These are phyloP conservation scores for Alcedo quadribrachys DNA, from an alignment of 2,797 vertebrate species.

Conservation along the genomic window DNA sequence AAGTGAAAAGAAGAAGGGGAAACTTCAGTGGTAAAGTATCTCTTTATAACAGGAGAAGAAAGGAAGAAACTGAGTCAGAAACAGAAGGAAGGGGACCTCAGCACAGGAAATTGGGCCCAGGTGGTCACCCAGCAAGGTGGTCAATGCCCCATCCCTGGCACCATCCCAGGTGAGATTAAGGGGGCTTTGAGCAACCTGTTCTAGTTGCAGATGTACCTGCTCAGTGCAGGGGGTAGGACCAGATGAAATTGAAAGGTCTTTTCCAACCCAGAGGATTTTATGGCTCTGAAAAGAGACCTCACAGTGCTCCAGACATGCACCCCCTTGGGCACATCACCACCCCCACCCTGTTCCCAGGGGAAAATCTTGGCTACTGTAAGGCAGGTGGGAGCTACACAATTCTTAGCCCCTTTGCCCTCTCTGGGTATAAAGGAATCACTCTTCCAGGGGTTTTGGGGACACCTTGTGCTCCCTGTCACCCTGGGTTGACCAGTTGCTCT, in stretches of 20 bases:
- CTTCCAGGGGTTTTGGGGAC: rapidly evolving
- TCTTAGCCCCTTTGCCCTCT: rapidly evolving
- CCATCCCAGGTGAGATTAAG: neutral
- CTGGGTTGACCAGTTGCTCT: neutral
- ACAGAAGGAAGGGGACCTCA: neutral
- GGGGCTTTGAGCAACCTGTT: neutral
- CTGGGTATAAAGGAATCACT: neutral
- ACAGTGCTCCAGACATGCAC: neutral
- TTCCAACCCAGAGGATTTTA: neutral
- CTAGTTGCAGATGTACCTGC: neutral
- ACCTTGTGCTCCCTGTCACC: neutral
- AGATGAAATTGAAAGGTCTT: too few relatives aligned
- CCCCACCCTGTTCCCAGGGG: neutral
- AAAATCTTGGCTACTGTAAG: neutral
- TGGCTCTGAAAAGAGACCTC: neutral
- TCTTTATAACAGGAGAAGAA: neutral
- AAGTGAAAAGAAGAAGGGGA: neutral
- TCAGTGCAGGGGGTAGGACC: neutral
- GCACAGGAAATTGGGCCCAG: neutral
- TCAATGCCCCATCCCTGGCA: neutral
- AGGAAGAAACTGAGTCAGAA: neutral
- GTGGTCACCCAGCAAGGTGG: neutral
- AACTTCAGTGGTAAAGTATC: neutral
- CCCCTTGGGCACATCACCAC: rapidly evolving
- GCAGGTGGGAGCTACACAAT: rapidly evolving